These are phyloP conservation scores for Ivindomyrus marchei DNA, from an alignment of 2,113 vertebrate genomes.

Conservation along the genomic window DNA sequence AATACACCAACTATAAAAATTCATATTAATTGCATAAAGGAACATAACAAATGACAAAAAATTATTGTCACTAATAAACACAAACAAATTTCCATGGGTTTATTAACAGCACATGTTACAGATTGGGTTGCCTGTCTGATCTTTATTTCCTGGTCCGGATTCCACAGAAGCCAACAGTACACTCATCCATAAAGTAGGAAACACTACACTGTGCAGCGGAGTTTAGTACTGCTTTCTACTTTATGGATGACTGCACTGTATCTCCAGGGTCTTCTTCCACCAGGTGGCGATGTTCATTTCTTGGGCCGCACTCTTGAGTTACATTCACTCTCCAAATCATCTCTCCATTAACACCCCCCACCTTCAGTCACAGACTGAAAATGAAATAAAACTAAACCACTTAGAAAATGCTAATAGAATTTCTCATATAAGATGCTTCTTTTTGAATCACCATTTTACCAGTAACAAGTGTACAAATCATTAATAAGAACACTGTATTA, in stretches of 20 bases:
- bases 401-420: background rate
- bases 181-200: constrained; percentile 99
- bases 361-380: background rate
- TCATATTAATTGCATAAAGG: background rate
- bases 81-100: background rate
- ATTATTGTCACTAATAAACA: background rate
- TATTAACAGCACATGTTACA: background rate
- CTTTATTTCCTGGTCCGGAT: constrained; percentile 18
- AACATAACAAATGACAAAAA: background rate
- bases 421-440: background rate
- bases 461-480: background rate
- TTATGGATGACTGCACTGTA: constrained; percentile 99
- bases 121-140: background rate
- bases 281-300: constrained; percentile 15
- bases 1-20: background rate
- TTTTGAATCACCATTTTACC: background rate
- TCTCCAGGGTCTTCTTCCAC: constrained; percentile 47
- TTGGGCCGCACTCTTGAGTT: background rate
- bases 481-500: background rate
- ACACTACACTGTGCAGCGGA: constrained; percentile 96
- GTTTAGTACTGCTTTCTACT: constrained; percentile 99
- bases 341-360: background rate
- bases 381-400: background rate
- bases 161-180: constrained; percentile 88
- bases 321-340: background rate